These are phyloP conservation scores for Platygyra sinensis DNA, from an alignment of 64 coral and sea anemone genomes.

Conservation along the genomic window DNA sequence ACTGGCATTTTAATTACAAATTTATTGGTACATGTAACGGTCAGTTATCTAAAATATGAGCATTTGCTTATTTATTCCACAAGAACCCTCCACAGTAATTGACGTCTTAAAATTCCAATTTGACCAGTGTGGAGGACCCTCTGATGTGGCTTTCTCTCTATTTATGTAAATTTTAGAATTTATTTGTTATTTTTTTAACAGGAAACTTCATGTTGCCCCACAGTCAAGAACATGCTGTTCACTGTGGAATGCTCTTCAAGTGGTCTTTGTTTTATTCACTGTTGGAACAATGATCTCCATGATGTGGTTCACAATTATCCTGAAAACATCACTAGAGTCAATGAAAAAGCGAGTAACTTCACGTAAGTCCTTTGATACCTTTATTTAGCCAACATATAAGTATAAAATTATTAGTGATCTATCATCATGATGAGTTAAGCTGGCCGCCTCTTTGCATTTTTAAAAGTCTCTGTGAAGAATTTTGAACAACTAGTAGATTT, in stretches of 20 bases:
- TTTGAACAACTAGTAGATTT: too few species aligned
- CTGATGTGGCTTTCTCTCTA: not conserved
- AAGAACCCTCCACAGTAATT: too few species aligned
- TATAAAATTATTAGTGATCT: too few species aligned
- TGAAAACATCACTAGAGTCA: constrained; percentile 86
- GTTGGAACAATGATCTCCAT: constrained; percentile 76
- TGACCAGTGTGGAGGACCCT: too few species aligned
- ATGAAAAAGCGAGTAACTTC: constrained; percentile 80
- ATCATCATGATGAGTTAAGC: too few species aligned
- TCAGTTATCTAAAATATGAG: too few species aligned
- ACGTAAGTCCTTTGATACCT: constrained; percentile 57
- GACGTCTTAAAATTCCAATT: too few species aligned
- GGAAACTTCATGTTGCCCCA: constrained; percentile 70
- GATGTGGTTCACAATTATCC: constrained; percentile 89
- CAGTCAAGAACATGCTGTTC: constrained; percentile 70
- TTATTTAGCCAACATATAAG: not conserved
- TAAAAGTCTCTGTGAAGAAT: too few species aligned
- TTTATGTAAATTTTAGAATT: not conserved
- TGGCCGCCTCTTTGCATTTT: too few species aligned
- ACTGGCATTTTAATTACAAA: too few species aligned
- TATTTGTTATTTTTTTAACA: constrained; percentile 13
- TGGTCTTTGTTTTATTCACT: constrained; percentile 72
- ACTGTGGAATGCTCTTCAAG: constrained; percentile 82
- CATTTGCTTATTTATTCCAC: too few species aligned
- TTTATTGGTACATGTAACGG: too few species aligned